phyloP scores from a whole-genome alignment of 2,888 invertebrate species.

The Dynastes grantii region DNA sequence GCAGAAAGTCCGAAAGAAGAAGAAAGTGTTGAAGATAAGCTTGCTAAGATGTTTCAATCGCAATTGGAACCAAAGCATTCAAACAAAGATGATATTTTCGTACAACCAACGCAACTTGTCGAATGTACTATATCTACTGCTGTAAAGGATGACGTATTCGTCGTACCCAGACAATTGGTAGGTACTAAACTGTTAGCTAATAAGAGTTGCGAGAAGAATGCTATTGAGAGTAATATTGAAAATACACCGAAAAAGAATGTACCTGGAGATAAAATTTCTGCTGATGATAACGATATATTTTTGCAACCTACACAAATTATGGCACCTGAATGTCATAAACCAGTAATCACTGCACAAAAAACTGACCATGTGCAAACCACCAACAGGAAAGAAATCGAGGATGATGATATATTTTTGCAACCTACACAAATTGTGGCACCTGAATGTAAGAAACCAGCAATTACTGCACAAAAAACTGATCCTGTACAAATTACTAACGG shows the following conservation, averaged over 20 bases:
- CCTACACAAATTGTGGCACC: slow-evolving; percentile 6
- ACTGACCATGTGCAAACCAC: background rate
- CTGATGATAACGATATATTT: slow-evolving; percentile 48
- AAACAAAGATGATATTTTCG: slow-evolving; percentile 39
- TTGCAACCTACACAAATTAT: slow-evolving; percentile 51
- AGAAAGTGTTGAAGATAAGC: slow-evolving; percentile 38
- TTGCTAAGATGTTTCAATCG: slow-evolving; percentile 44
- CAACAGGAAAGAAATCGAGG: slow-evolving; percentile 1
- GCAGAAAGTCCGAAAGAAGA: background rate
- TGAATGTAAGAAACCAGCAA: background rate
- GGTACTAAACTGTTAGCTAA: too few species aligned
- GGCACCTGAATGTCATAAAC: background rate
- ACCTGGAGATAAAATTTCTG: slow-evolving; percentile 1
- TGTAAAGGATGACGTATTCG: slow-evolving; percentile 17
- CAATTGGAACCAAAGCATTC: background rate
- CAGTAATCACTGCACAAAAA: background rate
- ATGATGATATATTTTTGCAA: slow-evolving; percentile 41
- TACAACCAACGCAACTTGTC: slow-evolving; percentile 48
- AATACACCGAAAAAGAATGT: too few species aligned
- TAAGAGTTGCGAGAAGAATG: too few species aligned
- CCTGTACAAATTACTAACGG: background rate
- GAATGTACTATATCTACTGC: background rate
- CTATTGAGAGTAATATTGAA: too few species aligned
- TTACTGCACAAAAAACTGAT: background rate
- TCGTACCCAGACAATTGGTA: slow-evolving; percentile 3